phyloP scores from a whole-genome alignment of 2,797 vertebrate species.

The Adrianichthys oophorus region DNA sequence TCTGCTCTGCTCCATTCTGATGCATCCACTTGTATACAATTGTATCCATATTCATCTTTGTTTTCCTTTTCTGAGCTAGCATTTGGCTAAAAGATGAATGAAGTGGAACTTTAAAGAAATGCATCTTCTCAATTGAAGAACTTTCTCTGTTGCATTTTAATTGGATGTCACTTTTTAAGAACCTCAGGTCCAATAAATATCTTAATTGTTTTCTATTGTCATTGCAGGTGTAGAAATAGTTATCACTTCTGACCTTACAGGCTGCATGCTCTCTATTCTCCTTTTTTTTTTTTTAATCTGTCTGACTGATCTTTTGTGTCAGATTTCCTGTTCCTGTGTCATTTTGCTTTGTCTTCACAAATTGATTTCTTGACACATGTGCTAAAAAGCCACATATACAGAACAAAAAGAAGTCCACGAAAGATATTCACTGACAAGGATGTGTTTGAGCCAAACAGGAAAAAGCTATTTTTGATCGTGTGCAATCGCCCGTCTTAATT shows the following conservation, averaged over 20 bases:
- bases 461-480: constrained; percentile 58
- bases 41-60: too few relatives aligned
- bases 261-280: constrained; percentile 4
- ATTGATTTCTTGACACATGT: constrained; percentile 9
- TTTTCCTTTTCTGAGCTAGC: too few relatives aligned
- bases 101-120: neutral
- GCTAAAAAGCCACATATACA: constrained; percentile 10
- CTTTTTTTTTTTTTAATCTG: constrained; percentile 1
- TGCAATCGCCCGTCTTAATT: constrained; percentile 35
- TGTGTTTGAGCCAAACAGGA: constrained; percentile 54
- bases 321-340: constrained; percentile 6
- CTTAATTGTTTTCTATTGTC: neutral
- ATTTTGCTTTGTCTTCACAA: constrained; percentile 27
- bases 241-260: neutral
- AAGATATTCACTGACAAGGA: constrained; percentile 46
- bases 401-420: constrained; percentile 32
- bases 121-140: constrained; percentile 47
- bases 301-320: constrained; percentile 34
- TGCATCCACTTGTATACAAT: too few relatives aligned
- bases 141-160: constrained; percentile 25
- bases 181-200: neutral
- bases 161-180: constrained; percentile 5
- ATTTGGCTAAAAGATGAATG: too few relatives aligned
- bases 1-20: too few relatives aligned
- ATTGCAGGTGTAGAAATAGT: neutral